Evolutionary conservation across 2,888 invertebrate genomes (phyloP).

Genomic region (Lithophane ornitopus): DNA sequence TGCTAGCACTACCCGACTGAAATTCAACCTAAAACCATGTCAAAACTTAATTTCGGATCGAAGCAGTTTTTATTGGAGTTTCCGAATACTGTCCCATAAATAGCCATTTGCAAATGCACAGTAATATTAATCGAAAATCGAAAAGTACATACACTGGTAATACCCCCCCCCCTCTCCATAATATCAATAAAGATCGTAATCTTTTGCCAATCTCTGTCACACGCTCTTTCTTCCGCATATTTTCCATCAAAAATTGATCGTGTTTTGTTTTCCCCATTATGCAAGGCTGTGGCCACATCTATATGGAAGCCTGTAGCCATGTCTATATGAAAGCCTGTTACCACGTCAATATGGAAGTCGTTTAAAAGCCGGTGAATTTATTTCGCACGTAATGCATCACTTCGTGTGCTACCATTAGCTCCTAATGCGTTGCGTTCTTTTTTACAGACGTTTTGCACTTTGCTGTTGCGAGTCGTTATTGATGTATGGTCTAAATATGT

Average conservation of each 20-base stretch:
- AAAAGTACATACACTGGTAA: not conserved
- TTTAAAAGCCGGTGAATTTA: slow-evolving; percentile 42
- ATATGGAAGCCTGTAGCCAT: not conserved
- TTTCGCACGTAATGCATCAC: slow-evolving; percentile 53
- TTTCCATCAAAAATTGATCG: not conserved
- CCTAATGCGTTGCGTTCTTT: slow-evolving; percentile 49
- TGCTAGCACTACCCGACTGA: not conserved
- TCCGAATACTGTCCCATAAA: not conserved
- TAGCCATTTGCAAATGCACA: not conserved
- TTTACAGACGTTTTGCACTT: slow-evolving; percentile 29
- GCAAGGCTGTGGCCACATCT: not conserved
- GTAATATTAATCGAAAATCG: not conserved
- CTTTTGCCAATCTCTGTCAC: not conserved
- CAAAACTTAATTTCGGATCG: not conserved
- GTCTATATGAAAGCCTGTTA: slow-evolving; percentile 2
- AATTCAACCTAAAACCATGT: not conserved
- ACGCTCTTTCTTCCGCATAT: too few relatives aligned
- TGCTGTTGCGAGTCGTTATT: slow-evolving; percentile 10
- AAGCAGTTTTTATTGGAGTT: not conserved
- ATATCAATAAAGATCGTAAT: not conserved
- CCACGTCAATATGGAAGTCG: slow-evolving; percentile 21
- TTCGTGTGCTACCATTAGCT: slow-evolving; percentile 49
- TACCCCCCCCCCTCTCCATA: not conserved
- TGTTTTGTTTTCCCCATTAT: slow-evolving; percentile 12
- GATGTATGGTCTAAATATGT: not conserved